Evolutionary conservation across 2,113 vertebrate genomes (phyloP), one percentile per base, ranked within the genome.

Genomic region (Willisornis vidua): DNA sequence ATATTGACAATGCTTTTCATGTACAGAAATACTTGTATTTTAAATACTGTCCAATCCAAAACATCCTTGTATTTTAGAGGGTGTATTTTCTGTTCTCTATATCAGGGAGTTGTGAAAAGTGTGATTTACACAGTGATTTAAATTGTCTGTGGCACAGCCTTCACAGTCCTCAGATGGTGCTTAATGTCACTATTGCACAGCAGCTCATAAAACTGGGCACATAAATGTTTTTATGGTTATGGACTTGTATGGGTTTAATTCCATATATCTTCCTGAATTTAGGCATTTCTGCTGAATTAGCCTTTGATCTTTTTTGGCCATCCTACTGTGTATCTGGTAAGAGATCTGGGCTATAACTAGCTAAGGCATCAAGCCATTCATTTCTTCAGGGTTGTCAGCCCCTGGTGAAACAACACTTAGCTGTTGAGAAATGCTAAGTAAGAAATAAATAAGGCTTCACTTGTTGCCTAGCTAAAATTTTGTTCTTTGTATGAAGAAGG

Each of bases 151-250:
- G 35, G 29, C 68, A 61, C 61, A 95, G 81, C 41, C 20, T 87
- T 63, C 57, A 80, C 43, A 59, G 83, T 77, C 63, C 72, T 94
- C 90, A 92, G 90, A 84, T 66, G 59, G 88, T 48, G 59, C 19
- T 95, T 95, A 90, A 94, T 66, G 90, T 77, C 25, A 65, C 35
- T 46, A 48, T 77, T 54, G 14, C 59, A 33, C 35, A 93, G 63
- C 22, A 88, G 59, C 63, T 90, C 85, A 74, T 95, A 88, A 95
- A 94, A 59, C 46, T n/a, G 52, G 29, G 76, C 55, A 92, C 39
- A 74, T 92, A 83, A 89, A 85, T 81, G 45, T 74, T 93, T 80
- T 95, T 87, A 95, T 62, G 54, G 57, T 49, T 76, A 73, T 57
- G 49, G 83, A 90, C 83, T 77, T 80, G 20, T 65, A 77, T 39